Base-by-base conservation (phyloP, 2,797 vertebrate species). In the Craterocephalus amniculus region DNA sequence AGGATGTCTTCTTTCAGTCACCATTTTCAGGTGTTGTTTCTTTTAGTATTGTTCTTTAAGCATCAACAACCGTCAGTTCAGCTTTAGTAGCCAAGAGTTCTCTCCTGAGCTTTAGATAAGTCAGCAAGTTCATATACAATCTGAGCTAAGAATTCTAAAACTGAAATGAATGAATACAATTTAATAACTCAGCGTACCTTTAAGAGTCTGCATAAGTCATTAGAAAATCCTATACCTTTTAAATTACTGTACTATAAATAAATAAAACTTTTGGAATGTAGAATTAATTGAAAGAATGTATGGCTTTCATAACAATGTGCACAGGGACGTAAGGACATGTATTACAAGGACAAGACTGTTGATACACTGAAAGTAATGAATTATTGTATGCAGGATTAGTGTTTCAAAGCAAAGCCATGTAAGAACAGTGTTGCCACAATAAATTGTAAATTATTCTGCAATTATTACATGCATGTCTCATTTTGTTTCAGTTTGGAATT, bases 81-180 rank as follows among this genome's bases (percentile, higher is more conserved):
- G 48, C 65, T 61, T 57, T 52, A 59, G 59, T 36, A 13, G 1
- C 32, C 56, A 55, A 29, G 32, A 40, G 66, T 65, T 62, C 51
- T 36, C 24, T 58, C 38, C 35, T 57, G 31, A 43, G 62, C 70
- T 80, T 69, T 72, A 58, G 35, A 72, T 58, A 70, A 81, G 70
- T 82, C 71, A 88, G 16, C 58, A 22, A 31, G 60, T 78, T 78
- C 36, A 72, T 63, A 40, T 64, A 22, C 72, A 57, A 69, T n/a
- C 55, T 45, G 55, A 68, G 38, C 72, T 27, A 45, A 78, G 43
- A 67, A 51, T 35, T 59, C n/a, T 48, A 67, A 24, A 52, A 65
- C 18, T 55, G 29, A 43, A 67, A 51, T 14, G 12, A 12, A 54
- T 75, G 54, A 24, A 24, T 63, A 1, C 70, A 40, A 52, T 32